These are phyloP conservation scores for Artibeus lituratus DNA, from an alignment of 2,797 vertebrate genomes.

Conservation along the genomic window DNA sequence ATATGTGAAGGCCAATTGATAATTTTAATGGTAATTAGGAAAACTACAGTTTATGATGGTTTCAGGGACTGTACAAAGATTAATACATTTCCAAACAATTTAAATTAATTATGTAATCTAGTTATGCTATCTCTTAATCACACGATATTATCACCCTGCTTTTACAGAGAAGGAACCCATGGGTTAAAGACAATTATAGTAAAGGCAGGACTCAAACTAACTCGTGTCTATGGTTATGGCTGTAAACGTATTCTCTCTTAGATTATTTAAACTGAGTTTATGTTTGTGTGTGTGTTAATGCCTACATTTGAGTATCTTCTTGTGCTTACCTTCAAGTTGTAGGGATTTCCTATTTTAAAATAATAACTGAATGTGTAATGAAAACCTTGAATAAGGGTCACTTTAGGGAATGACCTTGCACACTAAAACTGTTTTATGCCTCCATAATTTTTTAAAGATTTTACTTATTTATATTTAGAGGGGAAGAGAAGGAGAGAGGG, in stretches of 20 bases:
- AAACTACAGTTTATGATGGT: not conserved
- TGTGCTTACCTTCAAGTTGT: not conserved
- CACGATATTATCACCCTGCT: not conserved
- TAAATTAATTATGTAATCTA: not conserved
- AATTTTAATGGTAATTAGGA: not conserved
- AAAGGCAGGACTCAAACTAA: not conserved
- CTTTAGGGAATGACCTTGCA: not conserved
- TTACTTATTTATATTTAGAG: no score
- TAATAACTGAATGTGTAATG: not conserved
- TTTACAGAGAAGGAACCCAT: not conserved
- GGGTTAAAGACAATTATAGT: not conserved
- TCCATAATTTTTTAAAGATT: not conserved
- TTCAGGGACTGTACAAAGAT: not conserved
- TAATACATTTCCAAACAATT: not conserved
- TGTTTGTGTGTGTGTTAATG: not conserved
- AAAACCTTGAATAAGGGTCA: not conserved
- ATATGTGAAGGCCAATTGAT: not conserved
- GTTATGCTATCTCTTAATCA: not conserved
- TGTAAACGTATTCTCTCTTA: not conserved
- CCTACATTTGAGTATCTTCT: not conserved
- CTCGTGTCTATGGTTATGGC: not conserved
- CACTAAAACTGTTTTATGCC: not conserved
- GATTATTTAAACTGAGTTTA: not conserved
- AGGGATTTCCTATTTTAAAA: not conserved
- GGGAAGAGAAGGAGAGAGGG: no score